Conservation (phyloP, 1,140 invertebrate genomes). For the Patella vulgata region DNA sequence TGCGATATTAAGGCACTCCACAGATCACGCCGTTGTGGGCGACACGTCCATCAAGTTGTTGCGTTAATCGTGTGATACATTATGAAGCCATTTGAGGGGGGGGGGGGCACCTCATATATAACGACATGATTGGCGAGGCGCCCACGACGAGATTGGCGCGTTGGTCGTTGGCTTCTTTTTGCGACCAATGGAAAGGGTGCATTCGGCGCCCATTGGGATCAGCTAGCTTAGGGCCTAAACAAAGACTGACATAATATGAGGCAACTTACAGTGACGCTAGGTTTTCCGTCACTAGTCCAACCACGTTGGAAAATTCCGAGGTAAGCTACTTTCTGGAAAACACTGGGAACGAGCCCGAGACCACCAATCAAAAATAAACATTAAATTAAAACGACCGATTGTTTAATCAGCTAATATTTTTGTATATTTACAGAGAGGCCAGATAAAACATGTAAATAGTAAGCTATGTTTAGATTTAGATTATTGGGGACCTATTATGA, state of each 20-base stretch:
- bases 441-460: conserved; percentile 29
- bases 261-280: no score
- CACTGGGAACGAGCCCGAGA: not conserved
- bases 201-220: not conserved
- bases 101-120: no score
- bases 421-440: conserved; percentile 37
- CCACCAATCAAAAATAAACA: not conserved
- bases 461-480: conserved; percentile 46
- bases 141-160: no score
- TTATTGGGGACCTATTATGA: conserved; percentile 32
- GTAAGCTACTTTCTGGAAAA: not conserved
- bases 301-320: not conserved
- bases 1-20: no score
- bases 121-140: no score
- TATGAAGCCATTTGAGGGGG: no score
- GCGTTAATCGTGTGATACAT: no score
- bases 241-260: no score
- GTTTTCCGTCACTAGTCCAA: not conserved
- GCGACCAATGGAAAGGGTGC: not conserved
- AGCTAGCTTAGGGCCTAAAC: not conserved
- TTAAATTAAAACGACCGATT: not conserved
- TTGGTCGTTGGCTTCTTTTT: no score
- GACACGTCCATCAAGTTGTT: no score
- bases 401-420: no score
- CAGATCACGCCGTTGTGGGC: no score